phyloP scores from a whole-genome alignment of 2,113 vertebrate genomes.

The Peromyscus leucopus region DNA sequence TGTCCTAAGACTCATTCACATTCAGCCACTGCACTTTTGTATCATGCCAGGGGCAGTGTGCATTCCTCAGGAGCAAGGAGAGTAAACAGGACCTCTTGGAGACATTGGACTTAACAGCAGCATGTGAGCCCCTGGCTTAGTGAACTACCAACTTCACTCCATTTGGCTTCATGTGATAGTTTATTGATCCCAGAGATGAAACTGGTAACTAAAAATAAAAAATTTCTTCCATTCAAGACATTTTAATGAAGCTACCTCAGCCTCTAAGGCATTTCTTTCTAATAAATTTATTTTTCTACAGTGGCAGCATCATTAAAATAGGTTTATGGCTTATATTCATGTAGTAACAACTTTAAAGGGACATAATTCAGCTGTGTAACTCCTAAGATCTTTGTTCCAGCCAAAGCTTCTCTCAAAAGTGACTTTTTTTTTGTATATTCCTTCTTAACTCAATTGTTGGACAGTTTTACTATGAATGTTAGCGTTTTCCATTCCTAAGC shows the following conservation, averaged over 20 bases:
- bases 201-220: conserved; percentile 1
- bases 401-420: conserved; percentile 31
- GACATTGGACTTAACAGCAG: too few species aligned
- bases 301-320: conserved; percentile 69
- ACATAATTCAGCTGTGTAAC: conserved; percentile 40
- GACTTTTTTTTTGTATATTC: background rate
- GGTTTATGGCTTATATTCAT: conserved; percentile 55
- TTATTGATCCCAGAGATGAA: conserved; percentile 18
- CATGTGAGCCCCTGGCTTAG: background rate
- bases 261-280: conserved; percentile 28
- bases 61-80: accelerated
- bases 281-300: conserved; percentile 69
- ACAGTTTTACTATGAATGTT: background rate
- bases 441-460: conserved; percentile 28
- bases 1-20: background rate
- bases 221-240: background rate
- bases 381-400: conserved; percentile 19
- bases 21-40: background rate
- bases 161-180: background rate
- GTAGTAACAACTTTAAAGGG: conserved; percentile 37
- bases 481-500: conserved; percentile 13
- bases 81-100: background rate
- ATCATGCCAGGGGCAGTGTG: background rate
- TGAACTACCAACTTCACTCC: background rate
- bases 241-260: conserved; percentile 51